Base-by-base conservation (phyloP, 2,113 vertebrate species). In the Otis tarda region DNA sequence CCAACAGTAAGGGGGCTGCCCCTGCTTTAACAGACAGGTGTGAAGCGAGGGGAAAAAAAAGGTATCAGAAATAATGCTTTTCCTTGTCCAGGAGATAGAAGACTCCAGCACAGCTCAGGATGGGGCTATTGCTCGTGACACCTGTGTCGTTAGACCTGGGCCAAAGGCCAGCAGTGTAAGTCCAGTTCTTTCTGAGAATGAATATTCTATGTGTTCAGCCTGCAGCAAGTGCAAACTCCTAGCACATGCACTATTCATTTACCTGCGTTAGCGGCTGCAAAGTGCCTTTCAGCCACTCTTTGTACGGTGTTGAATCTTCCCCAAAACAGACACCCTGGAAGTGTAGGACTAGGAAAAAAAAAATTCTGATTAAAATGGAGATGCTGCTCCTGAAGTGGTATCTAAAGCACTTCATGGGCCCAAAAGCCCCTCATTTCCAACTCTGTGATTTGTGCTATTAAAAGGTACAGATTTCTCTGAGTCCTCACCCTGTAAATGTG, bases 81-180 rank as follows among this genome's bases (percentile, higher is more conserved):
- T 68, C 16, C 14, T n/a, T 14, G 6, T 74, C 76, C 80, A 97
- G 98, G 83, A 95, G 68, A 63, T 97, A 30, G 93, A 97, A 78
- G 90, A 95, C 41, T 47, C 39, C 50, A 79, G 71, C 31, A 16
- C 22, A 53, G 63, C 87, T 39, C 24, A 10, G 30, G 47, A 68
- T 21, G 52, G 60, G 52, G 21, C 63, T 74, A 69, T 64, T 23
- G 53, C 25, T 41, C 63, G 86, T 7, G 13, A 57, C 24, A 94
- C 77, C 52, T 87, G 50, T 4, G 2, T 92, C 4, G 17, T 97
- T 41, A 98, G 94, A 68, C 97, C 94, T 2, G 97, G 96, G 64
- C 84, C 69, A 0, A 74, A 77, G 27, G 96, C 97, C 50, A 96
- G 97, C 64, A 52, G 25, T 56, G 97, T 98, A 97, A 88, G 96